Conservation (phyloP, 2,113 vertebrate genomes). For the Micronycteris hirsuta region DNA sequence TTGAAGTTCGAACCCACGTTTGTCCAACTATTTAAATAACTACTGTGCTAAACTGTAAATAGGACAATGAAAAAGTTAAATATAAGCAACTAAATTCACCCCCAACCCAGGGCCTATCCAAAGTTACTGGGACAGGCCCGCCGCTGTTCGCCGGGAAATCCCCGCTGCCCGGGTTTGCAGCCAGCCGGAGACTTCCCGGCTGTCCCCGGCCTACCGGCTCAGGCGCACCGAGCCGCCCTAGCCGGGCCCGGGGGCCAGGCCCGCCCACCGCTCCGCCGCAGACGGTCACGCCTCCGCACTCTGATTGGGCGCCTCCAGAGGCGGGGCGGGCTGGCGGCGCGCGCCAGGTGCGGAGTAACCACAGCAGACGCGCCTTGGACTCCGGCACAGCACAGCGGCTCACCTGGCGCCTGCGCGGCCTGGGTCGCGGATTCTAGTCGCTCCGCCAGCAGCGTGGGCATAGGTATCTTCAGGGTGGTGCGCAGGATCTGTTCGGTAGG, state of each 20-base stretch:
- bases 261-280: background rate
- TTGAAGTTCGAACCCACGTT: background rate
- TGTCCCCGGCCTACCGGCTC: fast-evolving
- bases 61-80: background rate
- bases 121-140: background rate
- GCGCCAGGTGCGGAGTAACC: fast-evolving
- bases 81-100: background rate
- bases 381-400: fast-evolving
- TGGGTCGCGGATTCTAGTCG: background rate
- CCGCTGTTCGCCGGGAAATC: fast-evolving
- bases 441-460: background rate
- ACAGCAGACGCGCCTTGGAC: no score
- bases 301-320: constrained; percentile 10
- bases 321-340: background rate
- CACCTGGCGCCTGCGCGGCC: background rate
- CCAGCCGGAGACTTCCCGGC: fast-evolving
- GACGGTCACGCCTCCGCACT: background rate
- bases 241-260: background rate
- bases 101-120: no score
- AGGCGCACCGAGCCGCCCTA: fast-evolving
- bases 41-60: background rate
- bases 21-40: background rate
- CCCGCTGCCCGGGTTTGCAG: fast-evolving
- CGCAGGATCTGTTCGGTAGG: background rate
- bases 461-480: background rate